phyloP scores from a whole-genome alignment of 2,888 invertebrate species.

The Galeopsomyia nigrocyanea region DNA sequence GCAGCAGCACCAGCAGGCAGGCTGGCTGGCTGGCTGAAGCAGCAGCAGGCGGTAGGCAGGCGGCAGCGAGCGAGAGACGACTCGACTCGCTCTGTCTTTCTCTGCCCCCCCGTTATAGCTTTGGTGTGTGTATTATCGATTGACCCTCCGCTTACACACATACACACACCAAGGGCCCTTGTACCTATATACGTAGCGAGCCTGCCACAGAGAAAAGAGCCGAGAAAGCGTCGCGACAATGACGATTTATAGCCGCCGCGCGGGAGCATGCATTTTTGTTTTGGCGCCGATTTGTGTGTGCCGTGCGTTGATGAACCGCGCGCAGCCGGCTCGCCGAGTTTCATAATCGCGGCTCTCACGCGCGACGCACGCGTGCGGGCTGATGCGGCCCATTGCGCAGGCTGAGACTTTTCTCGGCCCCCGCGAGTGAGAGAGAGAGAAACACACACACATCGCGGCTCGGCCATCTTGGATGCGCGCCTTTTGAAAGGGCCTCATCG shows the following conservation, averaged over 20 bases:
- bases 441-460: slow-evolving; percentile 19
- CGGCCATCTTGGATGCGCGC: slow-evolving; percentile 52
- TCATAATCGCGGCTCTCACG: slow-evolving; percentile 44
- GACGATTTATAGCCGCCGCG: slow-evolving; percentile 11
- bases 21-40: slow-evolving; percentile 4
- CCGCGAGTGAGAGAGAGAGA: no score
- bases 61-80: slow-evolving; percentile 12
- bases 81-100: slow-evolving; percentile 9
- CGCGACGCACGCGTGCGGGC: slow-evolving; percentile 28
- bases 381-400: no score
- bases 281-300: not conserved
- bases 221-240: not conserved
- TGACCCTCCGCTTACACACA: slow-evolving; percentile 13
- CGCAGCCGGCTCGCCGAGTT: slow-evolving; percentile 38
- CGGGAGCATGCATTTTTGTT: not conserved
- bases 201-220: not conserved
- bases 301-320: not conserved
- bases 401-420: no score
- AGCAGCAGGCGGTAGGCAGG: slow-evolving; percentile 3
- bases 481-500: slow-evolving; percentile 53
- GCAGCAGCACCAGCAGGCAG: not conserved
- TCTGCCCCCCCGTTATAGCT: slow-evolving; percentile 9
- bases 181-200: no score
- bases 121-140: not conserved
- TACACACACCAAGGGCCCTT: no score